These are phyloP conservation scores for Xiphydria camelus DNA, from an alignment of 2,888 invertebrate genomes.

Conservation along the genomic window DNA sequence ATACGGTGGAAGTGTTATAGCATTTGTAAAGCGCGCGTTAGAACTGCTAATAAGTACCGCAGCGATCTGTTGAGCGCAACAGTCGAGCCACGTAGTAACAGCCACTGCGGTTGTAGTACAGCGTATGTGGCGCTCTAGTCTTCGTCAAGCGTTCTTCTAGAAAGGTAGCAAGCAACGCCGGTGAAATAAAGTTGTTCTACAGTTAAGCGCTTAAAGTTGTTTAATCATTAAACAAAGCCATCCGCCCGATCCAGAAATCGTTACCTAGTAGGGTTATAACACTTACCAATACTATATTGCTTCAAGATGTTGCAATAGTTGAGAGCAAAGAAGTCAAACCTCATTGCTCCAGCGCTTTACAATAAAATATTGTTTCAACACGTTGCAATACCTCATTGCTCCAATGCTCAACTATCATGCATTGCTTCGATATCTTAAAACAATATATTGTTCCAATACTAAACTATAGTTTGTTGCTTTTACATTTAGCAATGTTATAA, in stretches of 20 bases:
- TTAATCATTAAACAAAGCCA: not conserved
- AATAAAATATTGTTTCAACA: too few species aligned
- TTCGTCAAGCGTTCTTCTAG: not conserved
- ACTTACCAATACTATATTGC: too few species aligned
- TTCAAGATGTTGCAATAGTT: too few species aligned
- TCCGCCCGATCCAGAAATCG: not conserved
- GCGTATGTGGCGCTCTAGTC: not conserved
- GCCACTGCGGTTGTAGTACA: not conserved
- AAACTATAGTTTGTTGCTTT: too few species aligned
- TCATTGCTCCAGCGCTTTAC: too few species aligned
- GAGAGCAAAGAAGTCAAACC: too few species aligned
- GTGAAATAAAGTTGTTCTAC: not conserved
- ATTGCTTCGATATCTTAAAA: too few species aligned
- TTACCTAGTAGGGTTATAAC: too few species aligned
- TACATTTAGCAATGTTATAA: too few species aligned
- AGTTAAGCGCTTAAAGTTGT: not conserved
- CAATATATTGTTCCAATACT: too few species aligned
- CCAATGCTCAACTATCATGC: too few species aligned
- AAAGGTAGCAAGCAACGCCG: not conserved
- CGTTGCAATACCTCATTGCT: too few species aligned
- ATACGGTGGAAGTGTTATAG: not conserved
- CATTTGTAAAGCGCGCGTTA: not conserved
- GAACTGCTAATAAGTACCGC: not conserved
- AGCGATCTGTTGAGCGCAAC: not conserved
- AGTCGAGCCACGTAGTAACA: not conserved